phyloP scores from a whole-genome alignment of 2,113 vertebrate species.

The Sylvilagus bachmani region DNA sequence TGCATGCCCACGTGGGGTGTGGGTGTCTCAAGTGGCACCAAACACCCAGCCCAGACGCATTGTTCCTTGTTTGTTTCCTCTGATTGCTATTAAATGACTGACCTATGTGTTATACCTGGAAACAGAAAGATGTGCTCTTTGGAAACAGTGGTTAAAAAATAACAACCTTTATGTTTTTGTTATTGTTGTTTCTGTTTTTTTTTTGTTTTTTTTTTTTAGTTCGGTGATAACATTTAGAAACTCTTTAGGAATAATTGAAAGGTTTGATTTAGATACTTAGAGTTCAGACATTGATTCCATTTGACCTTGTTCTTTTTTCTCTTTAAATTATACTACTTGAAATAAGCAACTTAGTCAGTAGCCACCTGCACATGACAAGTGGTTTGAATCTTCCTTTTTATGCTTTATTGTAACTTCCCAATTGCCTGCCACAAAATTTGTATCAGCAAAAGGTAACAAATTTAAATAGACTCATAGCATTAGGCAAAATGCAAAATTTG shows the following conservation, averaged over 20 bases:
- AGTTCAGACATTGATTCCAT: not conserved
- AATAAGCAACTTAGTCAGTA: not conserved
- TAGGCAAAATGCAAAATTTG: not conserved
- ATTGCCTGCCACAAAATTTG: too few relatives aligned
- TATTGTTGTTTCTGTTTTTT: not conserved
- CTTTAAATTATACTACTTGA: not conserved
- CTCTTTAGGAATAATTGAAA: not conserved
- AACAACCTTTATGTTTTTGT: not conserved
- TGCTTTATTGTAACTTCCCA: not conserved
- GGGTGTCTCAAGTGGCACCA: too few relatives aligned
- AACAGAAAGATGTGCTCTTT: not conserved
- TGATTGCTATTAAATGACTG: not conserved
- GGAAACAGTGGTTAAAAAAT: not conserved
- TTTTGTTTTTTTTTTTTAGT: not conserved
- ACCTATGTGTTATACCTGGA: not conserved
- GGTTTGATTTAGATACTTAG: not conserved
- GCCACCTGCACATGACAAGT: not conserved
- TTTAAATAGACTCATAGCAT: not conserved
- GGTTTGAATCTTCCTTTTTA: slow-evolving; percentile 10
- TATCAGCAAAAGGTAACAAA: not conserved
- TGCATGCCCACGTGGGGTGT: too few relatives aligned
- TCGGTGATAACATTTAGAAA: not conserved
- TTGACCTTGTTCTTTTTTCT: not conserved
- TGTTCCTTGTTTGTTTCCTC: not conserved
- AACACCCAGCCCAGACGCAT: too few relatives aligned